Evolutionary conservation across 2,113 vertebrate species (phyloP), one percentile per base, ranked within the genome.

Genomic region (Prinia subflava): DNA sequence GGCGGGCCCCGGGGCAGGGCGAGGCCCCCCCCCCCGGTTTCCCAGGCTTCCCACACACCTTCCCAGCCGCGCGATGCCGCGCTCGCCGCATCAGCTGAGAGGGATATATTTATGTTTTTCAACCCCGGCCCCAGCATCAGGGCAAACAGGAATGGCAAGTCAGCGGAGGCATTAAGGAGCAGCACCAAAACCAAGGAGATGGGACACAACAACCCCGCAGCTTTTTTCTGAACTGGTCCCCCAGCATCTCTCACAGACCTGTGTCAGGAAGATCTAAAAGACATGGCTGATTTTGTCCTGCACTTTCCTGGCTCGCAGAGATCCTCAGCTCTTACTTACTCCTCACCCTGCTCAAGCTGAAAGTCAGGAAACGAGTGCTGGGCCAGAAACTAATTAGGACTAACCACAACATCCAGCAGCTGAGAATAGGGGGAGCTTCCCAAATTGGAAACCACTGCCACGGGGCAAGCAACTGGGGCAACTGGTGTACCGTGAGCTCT

Each of bases 261-360:
- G 0, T 4, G 49, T 3, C 17, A 7, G 1, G 1, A 6, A 30
- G 22, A 6, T 41, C 42, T 59, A 7, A 60, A 65, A 35, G 16
- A 6, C 25, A 17, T 5, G 2, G 0, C 5, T 4, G 39, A 13
- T 31, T 86, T 68, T 16, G 24, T 28, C 17, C 27, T 10, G 23
- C 30, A 12, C 20, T 27, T 37, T 24, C 35, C 60, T 6, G 18
- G 9, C 64, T 81, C 21, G 1, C 0, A 2, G 30, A 15, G 17
- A 18, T 14, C 11, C 64, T 33, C 55, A 68, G 44, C 62, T 50
- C 15, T 0, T 0, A 0, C 46, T 69, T 18, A 7, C 9, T 21
- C 16, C 28, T 57, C 7, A 0, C 16, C 42, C 46, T 22, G 37
- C 50, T 80, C 59, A 30, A 71, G 37, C 28, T 67, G 69, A 63